phyloP scores from a whole-genome alignment of 1,140 invertebrate species.

The Ips nitidus region DNA sequence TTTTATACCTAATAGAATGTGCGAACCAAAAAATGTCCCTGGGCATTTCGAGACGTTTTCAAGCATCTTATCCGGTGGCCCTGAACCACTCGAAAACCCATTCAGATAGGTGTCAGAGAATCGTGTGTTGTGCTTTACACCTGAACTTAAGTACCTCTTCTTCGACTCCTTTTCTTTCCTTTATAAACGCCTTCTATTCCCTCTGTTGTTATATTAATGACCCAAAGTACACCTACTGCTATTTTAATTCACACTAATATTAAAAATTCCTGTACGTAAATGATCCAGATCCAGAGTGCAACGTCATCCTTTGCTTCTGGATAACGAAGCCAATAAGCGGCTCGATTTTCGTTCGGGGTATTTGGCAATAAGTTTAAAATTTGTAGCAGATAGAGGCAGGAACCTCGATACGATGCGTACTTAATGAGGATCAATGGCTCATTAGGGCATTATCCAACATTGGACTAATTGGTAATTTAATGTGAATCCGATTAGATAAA shows the following conservation, averaged over 20 bases:
- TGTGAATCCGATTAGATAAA: slow-evolving; percentile 45
- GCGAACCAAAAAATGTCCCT: too few species aligned
- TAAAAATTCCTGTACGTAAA: neutral
- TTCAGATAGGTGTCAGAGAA: slow-evolving; percentile 24
- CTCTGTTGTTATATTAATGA: too few species aligned
- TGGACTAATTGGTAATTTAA: slow-evolving; percentile 51
- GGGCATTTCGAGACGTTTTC: slow-evolving; percentile 1
- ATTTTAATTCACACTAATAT: neutral
- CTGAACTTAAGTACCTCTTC: slow-evolving; percentile 22
- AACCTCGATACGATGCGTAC: slow-evolving; percentile 18
- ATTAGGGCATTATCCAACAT: slow-evolving; percentile 47
- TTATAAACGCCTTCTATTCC: neutral
- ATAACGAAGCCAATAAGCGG: slow-evolving; percentile 16
- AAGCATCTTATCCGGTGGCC: slow-evolving; percentile 27
- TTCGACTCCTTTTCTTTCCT: slow-evolving; percentile 15
- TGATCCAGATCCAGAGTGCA: too few species aligned
- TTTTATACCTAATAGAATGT: too few species aligned
- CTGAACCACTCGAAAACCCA: slow-evolving; percentile 8
- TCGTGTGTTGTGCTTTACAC: slow-evolving; percentile 27
- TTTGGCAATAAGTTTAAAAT: slow-evolving; percentile 12
- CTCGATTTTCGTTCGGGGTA: neutral
- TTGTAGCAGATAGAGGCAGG: neutral
- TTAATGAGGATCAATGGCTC: slow-evolving; percentile 49
- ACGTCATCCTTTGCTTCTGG: too few species aligned
- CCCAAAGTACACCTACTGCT: too few species aligned